These are phyloP conservation scores for Stegana nigrithorax DNA, from an alignment of 2,888 invertebrate genomes.

Conservation along the genomic window DNA sequence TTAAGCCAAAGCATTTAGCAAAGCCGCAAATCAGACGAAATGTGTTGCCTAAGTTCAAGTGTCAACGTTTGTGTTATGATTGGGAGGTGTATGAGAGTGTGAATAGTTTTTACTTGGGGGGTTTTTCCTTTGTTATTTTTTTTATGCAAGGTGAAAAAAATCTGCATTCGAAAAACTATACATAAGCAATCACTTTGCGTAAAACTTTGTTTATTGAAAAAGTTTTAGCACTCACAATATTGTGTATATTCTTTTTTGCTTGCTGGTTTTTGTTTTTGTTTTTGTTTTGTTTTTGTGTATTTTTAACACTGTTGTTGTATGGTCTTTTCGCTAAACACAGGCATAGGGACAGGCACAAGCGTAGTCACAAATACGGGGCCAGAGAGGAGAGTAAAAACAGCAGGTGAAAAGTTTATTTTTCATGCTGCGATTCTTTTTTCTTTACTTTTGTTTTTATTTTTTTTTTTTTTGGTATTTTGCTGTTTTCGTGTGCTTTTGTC, in stretches of 20 bases:
- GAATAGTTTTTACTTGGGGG: no score
- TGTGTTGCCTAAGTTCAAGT: no score
- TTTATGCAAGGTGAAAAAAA: no score
- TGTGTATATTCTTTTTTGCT: background rate
- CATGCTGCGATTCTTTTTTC: background rate
- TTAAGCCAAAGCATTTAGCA: no score
- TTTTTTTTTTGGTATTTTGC: background rate
- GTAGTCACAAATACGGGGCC: background rate
- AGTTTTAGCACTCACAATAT: conserved; percentile 33
- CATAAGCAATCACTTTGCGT: conserved; percentile 11
- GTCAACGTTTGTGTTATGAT: no score
- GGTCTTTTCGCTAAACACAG: background rate
- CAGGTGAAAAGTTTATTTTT: background rate
- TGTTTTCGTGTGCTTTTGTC: background rate
- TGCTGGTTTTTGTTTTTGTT: conserved; percentile 5
- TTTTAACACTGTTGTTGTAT: background rate
- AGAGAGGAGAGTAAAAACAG: background rate
- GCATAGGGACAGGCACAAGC: background rate
- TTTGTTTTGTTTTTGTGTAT: background rate
- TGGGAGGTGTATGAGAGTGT: no score
- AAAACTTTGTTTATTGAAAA: conserved; percentile 55
- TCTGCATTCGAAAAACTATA: background rate
- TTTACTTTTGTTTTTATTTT: background rate
- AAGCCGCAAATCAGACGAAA: no score
- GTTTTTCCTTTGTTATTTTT: no score